Base-by-base conservation (phyloP, 2,888 invertebrate species). In the Netelia inedita region DNA sequence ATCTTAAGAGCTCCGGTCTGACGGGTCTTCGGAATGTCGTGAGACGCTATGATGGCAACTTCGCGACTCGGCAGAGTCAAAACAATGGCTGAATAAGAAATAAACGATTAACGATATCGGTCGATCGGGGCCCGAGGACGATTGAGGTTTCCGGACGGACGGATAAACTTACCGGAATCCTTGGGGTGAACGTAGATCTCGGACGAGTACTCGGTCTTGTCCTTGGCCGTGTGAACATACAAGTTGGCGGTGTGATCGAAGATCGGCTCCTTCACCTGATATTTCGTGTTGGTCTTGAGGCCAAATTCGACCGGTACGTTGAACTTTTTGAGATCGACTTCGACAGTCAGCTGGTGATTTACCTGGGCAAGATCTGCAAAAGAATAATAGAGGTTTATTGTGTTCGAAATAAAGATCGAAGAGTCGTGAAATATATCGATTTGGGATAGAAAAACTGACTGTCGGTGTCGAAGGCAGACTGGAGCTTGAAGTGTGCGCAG, bases 241-340 rank as follows among this genome's bases (percentile, higher is more conserved):
- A 97, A 94, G 90, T 97, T 96, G 14, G 97, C 94, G 69, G 95
- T 95, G 91, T 97, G 96, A 88, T 96, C 96, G 2, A 95, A 94
- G 46, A 95, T 93, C 35, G 94, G 94, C 61, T 95, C 94, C 72
- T 95, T 95, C 1, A 96, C 95, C 1, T 74, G 66, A 1, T 95
- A 94, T 71, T 95, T 95, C 35, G 96, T 96, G 82, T 95, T 95
- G 0, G 96, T 95, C 89, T 96, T 95, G 0, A 97, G 93, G 11
- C 97, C 97, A 88, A 97, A 96, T 90, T 97, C 97, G 35, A 97
- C 96, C 0, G 96, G 95, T 72, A 97, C 95, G 21, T 97, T 97
- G 21, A 97, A 94, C 90, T 96, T 96, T 85, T 97, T 96, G 0
- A 97, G 94, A 91, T 97, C 97, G 2, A 97, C 94, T 61, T 96